Percentiles rank a stretch among this genome's conserved stretches.
Evolutionary conservation across 2,113 vertebrate species (phyloP).

Genomic region (Indicator indicator): DNA sequence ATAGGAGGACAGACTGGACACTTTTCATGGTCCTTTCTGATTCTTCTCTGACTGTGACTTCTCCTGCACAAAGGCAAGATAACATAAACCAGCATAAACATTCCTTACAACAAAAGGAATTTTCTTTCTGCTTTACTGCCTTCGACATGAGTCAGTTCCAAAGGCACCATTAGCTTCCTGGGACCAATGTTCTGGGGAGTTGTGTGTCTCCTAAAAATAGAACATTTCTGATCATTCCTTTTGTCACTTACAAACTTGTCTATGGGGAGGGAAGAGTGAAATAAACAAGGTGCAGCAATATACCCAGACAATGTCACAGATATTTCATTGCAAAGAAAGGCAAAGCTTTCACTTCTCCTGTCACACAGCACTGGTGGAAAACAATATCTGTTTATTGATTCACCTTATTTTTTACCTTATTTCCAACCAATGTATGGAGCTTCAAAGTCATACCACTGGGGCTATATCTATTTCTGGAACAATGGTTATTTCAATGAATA

Average conservation of each 20-base stretch:
- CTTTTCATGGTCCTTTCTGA: not conserved
- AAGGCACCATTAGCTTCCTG: not conserved
- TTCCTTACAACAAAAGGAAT: not conserved
- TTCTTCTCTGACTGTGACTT: not conserved
- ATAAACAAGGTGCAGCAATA: not conserved
- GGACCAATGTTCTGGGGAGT: not conserved
- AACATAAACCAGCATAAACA: not conserved
- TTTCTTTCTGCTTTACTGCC: not conserved
- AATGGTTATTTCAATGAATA: not conserved
- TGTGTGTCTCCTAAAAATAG: not conserved
- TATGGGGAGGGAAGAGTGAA: not conserved
- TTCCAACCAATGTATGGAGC: not conserved
- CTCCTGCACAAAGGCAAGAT: not conserved
- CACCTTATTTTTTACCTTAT: not conserved
- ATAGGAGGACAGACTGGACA: not conserved
- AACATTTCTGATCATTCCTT: not conserved
- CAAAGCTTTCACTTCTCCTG: slow-evolving; percentile 20
- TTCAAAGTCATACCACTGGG: slow-evolving; percentile 15
- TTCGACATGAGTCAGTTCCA: not conserved
- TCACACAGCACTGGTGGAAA: not conserved
- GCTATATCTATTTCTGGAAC: slow-evolving; percentile 43
- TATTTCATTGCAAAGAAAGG: slow-evolving; percentile 27
- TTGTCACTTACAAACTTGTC: not conserved
- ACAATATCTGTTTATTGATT: slow-evolving; percentile 48
- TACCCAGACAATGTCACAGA: not conserved